Evolutionary conservation across 2,797 vertebrate species (phyloP).

Genomic region (Mormyrops boulengeri): DNA sequence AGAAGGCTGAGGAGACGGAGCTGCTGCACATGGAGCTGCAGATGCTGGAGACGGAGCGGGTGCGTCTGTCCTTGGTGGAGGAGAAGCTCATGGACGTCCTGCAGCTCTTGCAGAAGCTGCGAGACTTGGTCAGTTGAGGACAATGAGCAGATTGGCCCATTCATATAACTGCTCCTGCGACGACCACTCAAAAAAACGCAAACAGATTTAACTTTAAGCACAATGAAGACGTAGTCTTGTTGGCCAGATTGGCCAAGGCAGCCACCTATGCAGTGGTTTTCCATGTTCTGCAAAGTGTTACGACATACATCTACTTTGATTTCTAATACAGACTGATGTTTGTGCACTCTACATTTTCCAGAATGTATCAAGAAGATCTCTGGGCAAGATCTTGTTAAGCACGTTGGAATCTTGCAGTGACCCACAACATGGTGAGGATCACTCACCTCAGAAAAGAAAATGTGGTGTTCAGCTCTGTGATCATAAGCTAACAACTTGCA

Average conservation of each 20-base stretch:
- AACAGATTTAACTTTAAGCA: background rate
- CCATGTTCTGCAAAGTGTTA: background rate
- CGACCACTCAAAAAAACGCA: background rate
- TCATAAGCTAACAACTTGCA: background rate
- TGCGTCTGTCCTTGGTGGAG: slow-evolving; percentile 72
- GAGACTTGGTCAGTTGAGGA: slow-evolving; percentile 71
- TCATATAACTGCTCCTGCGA: background rate
- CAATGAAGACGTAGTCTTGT: background rate
- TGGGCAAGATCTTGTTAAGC: slow-evolving; percentile 85
- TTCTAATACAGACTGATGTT: background rate
- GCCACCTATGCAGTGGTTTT: background rate
- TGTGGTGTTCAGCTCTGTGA: background rate
- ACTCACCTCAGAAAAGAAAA: background rate
- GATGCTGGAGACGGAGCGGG: slow-evolving; percentile 83
- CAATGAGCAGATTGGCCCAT: background rate
- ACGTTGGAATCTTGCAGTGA: slow-evolving; percentile 77
- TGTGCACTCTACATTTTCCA: slow-evolving; percentile 39
- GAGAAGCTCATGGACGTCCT: slow-evolving; percentile 87
- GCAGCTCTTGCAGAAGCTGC: slow-evolving; percentile 80
- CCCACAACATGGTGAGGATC: slow-evolving; percentile 69
- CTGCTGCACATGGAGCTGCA: slow-evolving; percentile 79
- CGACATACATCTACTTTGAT: background rate
- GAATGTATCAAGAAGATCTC: slow-evolving; percentile 78
- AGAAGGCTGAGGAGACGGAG: slow-evolving; percentile 71
- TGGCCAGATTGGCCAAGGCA: background rate